These are phyloP conservation scores for Hermodice carunculata DNA, from an alignment of 2,888 invertebrate genomes.

Conservation along the genomic window DNA sequence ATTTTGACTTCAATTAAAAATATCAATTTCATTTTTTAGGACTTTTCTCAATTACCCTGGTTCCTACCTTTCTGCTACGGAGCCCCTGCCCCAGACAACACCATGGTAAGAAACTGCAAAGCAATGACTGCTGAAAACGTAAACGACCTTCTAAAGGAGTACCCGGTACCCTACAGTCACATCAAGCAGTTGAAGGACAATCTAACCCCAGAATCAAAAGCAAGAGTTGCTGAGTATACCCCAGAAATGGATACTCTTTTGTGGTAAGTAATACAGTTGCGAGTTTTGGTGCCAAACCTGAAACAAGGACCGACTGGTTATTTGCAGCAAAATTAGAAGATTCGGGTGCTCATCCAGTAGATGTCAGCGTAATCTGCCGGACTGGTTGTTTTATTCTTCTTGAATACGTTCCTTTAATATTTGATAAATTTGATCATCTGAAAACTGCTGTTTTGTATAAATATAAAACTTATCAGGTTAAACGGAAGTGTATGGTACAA, in stretches of 20 bases:
- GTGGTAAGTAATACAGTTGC: constrained; percentile 52
- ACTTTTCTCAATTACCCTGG: constrained; percentile 65
- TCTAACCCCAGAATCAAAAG: constrained; percentile 60
- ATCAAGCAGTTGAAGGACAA: constrained; percentile 48
- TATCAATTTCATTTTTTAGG: constrained; percentile 50
- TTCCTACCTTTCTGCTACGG: constrained; percentile 67
- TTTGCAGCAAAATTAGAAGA: too few species aligned
- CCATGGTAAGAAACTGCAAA: constrained; percentile 52
- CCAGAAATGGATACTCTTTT: constrained; percentile 61
- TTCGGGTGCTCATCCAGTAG: too few species aligned
- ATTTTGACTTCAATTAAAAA: too few species aligned
- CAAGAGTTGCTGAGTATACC: constrained; percentile 56
- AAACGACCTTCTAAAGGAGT: constrained; percentile 58
- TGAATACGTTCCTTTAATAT: too few species aligned
- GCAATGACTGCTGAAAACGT: constrained; percentile 58
- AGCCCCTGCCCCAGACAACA: constrained; percentile 54
- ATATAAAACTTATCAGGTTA: too few species aligned
- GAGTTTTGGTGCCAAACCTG: background rate
- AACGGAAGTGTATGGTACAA: too few species aligned
- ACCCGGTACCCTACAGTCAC: constrained; percentile 61
- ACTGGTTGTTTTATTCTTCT: too few species aligned
- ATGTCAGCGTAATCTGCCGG: too few species aligned
- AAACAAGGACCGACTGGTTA: background rate
- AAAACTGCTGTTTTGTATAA: too few species aligned
- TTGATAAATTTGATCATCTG: too few species aligned